Evolutionary conservation across 2,888 invertebrate species (phyloP).

Genomic region (Pseudoips prasinana): DNA sequence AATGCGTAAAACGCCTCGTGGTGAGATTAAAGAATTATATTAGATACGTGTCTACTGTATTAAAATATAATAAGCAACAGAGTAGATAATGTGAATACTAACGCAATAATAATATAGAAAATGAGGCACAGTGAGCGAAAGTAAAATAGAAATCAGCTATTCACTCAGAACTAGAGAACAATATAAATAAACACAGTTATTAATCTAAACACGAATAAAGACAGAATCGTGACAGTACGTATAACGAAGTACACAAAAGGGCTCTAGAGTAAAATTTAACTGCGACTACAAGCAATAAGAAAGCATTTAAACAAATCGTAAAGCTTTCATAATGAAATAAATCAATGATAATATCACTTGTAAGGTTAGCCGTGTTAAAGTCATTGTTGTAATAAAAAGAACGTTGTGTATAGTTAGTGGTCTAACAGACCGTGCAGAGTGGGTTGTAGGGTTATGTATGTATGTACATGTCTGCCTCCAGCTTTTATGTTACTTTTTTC

Average conservation of each 20-base stretch:
- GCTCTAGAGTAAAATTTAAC: constrained; percentile 2
- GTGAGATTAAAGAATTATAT: too few species aligned
- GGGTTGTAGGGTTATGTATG: too few species aligned
- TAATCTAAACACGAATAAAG: neutral
- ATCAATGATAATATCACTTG: constrained; percentile 12
- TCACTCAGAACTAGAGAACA: neutral
- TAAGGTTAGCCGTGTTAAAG: constrained; percentile 6
- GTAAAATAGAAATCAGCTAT: too few species aligned
- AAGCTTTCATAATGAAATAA: constrained; percentile 16
- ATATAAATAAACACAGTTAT: constrained; percentile 1
- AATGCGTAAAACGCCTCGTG: too few species aligned
- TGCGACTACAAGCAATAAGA: constrained; percentile 2
- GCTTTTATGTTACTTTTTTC: too few species aligned
- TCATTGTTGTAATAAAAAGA: constrained; percentile 7
- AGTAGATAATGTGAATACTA: too few species aligned
- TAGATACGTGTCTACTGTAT: too few species aligned
- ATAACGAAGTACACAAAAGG: too few species aligned
- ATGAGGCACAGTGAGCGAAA: too few species aligned
- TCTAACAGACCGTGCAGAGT: constrained; percentile 8
- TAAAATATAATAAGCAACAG: too few species aligned
- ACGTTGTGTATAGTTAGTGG: neutral
- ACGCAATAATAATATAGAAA: too few species aligned
- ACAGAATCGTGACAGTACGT: constrained; percentile 2
- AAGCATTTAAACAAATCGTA: constrained; percentile 11
- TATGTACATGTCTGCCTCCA: too few species aligned